phyloP scores from a whole-genome alignment of 2,113 vertebrate species.

The Alouatta palliata region DNA sequence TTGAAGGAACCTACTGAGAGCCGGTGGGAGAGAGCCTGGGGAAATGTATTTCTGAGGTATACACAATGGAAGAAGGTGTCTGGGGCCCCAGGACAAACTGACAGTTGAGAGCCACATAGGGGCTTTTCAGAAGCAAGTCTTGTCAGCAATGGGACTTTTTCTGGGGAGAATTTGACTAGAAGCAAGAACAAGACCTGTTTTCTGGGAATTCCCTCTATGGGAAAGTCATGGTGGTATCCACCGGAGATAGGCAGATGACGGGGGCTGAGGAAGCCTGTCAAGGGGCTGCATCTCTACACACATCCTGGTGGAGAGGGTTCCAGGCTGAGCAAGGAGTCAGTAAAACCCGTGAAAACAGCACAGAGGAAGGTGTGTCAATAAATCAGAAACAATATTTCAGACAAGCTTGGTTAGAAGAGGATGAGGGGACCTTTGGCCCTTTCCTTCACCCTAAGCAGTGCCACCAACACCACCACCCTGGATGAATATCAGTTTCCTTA shows the following conservation, averaged over 20 bases:
- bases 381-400: not conserved
- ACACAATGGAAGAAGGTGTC: not conserved
- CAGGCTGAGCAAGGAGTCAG: not conserved
- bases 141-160: not conserved
- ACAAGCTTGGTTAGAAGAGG: not conserved
- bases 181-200: not conserved
- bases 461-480: too few species aligned
- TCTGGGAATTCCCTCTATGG: not conserved
- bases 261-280: not conserved
- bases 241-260: too few species aligned
- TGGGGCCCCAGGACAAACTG: too few species aligned
- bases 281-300: too few species aligned
- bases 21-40: too few species aligned
- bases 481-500: too few species aligned
- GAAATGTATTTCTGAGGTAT: too few species aligned
- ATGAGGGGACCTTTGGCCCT: not conserved
- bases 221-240: not conserved
- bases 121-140: too few species aligned
- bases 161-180: not conserved
- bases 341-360: not conserved
- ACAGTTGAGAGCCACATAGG: not conserved
- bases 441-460: not conserved
- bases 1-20: not conserved
- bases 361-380: rapidly evolving
- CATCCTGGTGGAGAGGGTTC: not conserved